Evolutionary conservation across 2,113 vertebrate genomes (phyloP).

Genomic region (Clarias batrachus): DNA sequence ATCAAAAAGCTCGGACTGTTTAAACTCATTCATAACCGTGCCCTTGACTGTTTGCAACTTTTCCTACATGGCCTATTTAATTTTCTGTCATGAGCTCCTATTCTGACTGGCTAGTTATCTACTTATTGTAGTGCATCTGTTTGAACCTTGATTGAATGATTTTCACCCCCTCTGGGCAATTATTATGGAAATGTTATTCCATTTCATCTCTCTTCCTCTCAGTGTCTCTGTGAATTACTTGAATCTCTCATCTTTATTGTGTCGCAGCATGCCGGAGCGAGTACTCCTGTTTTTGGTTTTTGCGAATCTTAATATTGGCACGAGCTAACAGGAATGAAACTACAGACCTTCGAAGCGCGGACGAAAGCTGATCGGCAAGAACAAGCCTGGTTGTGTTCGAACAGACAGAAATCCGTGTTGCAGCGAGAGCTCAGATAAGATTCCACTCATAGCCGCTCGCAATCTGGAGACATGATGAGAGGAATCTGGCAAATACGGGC

Average conservation of each 20-base stretch:
- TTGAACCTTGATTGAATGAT: constrained; percentile 43
- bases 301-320: constrained; percentile 5
- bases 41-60: constrained; percentile 27
- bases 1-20: not conserved
- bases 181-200: constrained; percentile 42
- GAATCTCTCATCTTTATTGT: constrained; percentile 28
- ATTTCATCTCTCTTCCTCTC: constrained; percentile 33
- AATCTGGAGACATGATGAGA: not conserved
- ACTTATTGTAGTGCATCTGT: constrained; percentile 29
- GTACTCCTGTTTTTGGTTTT: constrained; percentile 18
- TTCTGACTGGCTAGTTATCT: constrained; percentile 29
- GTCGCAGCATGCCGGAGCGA: constrained; percentile 11
- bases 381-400: constrained; percentile 40
- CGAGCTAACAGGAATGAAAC: not conserved
- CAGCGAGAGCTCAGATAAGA: constrained; percentile 48
- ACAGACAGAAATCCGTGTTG: constrained; percentile 54
- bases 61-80: constrained; percentile 23
- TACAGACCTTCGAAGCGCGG: not conserved
- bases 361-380: constrained; percentile 37
- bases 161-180: constrained; percentile 26
- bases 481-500: not conserved
- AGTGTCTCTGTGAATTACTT: constrained; percentile 43
- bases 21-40: constrained; percentile 10
- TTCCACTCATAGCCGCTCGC: constrained; percentile 47
- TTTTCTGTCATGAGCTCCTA: constrained; percentile 28